phyloP scores from a whole-genome alignment of 2,797 vertebrate genomes.

The Poeciliopsis presidionis region DNA sequence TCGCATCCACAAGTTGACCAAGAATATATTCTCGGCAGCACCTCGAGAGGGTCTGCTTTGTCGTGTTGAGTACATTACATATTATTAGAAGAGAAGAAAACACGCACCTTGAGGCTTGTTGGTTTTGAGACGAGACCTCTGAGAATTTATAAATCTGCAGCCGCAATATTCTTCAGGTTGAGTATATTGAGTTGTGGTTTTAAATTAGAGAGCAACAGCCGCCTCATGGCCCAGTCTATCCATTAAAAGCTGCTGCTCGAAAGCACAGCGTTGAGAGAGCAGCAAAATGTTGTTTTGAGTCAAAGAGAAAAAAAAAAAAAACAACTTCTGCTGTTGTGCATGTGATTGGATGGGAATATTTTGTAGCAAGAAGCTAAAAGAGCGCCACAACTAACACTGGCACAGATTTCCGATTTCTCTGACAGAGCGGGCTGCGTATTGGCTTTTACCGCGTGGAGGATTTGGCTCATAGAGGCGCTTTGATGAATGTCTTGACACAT shows the following conservation, averaged over 20 bases:
- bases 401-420: constrained; percentile 64
- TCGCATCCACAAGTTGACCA: constrained; percentile 37
- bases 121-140: constrained; percentile 25
- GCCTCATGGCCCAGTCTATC: constrained; percentile 8
- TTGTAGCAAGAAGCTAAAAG: constrained; percentile 49
- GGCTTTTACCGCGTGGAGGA: constrained; percentile 60
- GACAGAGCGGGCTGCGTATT: constrained; percentile 59
- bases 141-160: constrained; percentile 40
- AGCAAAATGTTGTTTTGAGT: constrained; percentile 16
- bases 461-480: constrained; percentile 65
- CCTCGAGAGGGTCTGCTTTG: constrained; percentile 55
- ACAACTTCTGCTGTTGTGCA: constrained; percentile 9
- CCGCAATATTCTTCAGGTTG: constrained; percentile 37
- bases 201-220: constrained; percentile 31
- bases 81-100: constrained; percentile 62
- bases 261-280: constrained; percentile 23
- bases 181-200: constrained; percentile 34
- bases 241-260: constrained; percentile 16
- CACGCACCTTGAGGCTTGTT: constrained; percentile 53
- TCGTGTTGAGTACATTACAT: constrained; percentile 58
- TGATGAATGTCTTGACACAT: constrained; percentile 79
- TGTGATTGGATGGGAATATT: constrained; percentile 40
- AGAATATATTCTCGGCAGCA: constrained; percentile 50
- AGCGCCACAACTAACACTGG: constrained; percentile 51
- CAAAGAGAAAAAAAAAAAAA: constrained; percentile 3